phyloP scores from a whole-genome alignment of 2,797 vertebrate species.

The Morus bassanus region DNA sequence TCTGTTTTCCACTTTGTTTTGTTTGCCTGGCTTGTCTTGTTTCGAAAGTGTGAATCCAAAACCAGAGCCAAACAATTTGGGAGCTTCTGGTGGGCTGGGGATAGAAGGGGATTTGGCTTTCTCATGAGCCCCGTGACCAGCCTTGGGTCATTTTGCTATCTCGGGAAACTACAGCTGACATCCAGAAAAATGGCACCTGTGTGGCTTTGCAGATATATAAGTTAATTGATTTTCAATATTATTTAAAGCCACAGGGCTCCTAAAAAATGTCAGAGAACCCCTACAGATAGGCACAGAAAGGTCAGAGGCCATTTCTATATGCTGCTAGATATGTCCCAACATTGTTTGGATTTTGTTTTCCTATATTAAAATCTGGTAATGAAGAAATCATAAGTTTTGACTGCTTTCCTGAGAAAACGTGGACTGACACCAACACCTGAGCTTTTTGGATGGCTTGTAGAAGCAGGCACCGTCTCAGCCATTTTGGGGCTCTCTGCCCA shows the following conservation, averaged over 20 bases:
- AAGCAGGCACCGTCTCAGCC: background rate
- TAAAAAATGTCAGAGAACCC: background rate
- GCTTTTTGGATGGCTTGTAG: background rate
- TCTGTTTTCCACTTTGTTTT: background rate
- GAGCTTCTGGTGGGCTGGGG: background rate
- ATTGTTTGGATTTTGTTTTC: background rate
- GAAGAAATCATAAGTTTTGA: background rate
- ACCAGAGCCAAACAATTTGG: background rate
- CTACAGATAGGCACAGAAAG: fast-evolving
- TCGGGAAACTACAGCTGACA: conserved; percentile 30
- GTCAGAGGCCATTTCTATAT: background rate
- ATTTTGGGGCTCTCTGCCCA: background rate
- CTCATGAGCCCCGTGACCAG: background rate
- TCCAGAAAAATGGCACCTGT: background rate
- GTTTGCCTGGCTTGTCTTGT: background rate
- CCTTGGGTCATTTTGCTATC: conserved; percentile 48
- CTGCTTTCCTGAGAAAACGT: background rate
- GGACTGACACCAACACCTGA: background rate
- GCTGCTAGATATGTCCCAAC: fast-evolving
- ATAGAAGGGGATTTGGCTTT: background rate
- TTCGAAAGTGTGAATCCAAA: background rate
- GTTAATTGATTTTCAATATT: background rate
- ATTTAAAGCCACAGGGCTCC: background rate
- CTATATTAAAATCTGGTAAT: background rate
- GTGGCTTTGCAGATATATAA: background rate